Base-by-base conservation (phyloP, 1,140 invertebrate species). In the Drosophila simulans region DNA sequence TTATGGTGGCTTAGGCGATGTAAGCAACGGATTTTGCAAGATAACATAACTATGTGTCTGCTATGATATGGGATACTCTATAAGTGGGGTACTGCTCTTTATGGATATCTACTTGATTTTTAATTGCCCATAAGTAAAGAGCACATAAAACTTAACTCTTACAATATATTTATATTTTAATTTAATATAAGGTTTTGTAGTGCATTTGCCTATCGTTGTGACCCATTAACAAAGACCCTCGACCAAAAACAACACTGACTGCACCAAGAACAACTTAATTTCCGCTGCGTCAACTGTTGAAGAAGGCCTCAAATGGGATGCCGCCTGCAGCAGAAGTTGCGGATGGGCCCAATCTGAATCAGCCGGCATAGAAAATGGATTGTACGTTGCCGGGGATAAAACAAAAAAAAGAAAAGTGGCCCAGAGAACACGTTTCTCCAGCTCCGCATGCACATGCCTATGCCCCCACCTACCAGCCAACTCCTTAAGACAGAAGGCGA, bases 241-340 rank as follows among this genome's bases (percentile, higher is more conserved):
- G 55, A 25, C 40, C 11, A 43, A 39, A 45, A 66, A 69, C 65
- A 35, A 52, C 65, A 69, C 60, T 49, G 65, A 60, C 70, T 73
- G 27, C 40, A 17, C 45, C 57, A 60, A 78, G 80, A 70, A 75
- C 75, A 79, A 79, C 73, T 83, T 73, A 81, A 86, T 75, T 79
- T 81, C 69, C 73, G 80, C 52, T 78, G 64, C 65, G 75, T 68
- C 57, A 80, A 66, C 64, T 69, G 42, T 48, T 57, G 66, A 59
- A 69, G 74, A 80, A 68, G 64, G 72, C 68, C 70, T 65, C 56
- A 77, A 82, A 82, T 86, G 73, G 46, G 71, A 56, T 59, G 49
- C 62, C 45, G 80, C 74, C 72, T 80, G 57, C 46, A 76, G 80
- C 74, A 40, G 25, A 27, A 13, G 48, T 35, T 46, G 34, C 22